Evolutionary conservation across 1,140 invertebrate species (phyloP).

Genomic region (Drosophila arizonae): DNA sequence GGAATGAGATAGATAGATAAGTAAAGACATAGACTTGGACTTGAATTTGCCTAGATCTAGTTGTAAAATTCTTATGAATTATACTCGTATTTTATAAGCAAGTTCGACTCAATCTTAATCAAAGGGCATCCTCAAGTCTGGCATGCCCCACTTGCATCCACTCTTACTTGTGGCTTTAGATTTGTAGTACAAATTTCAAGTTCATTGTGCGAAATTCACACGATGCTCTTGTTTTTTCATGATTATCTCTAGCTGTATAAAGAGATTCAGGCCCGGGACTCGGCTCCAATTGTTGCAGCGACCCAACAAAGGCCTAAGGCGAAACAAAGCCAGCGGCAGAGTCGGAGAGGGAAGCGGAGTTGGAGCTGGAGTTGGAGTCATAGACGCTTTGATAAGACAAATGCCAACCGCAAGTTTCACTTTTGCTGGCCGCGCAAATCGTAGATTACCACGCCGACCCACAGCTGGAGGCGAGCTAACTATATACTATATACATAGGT

Average conservation of each 20-base stretch:
- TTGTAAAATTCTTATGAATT: no score
- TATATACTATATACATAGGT: no score
- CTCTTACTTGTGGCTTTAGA: slow-evolving; percentile 22
- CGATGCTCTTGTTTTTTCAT: slow-evolving; percentile 37
- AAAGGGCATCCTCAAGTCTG: background rate
- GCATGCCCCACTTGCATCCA: background rate
- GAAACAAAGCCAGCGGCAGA: slow-evolving; percentile 31
- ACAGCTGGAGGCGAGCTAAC: slow-evolving; percentile 19
- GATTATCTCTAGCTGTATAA: slow-evolving; percentile 28
- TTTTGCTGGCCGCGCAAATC: slow-evolving; percentile 45
- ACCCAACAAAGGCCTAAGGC: slow-evolving; percentile 14
- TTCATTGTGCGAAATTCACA: slow-evolving; percentile 65
- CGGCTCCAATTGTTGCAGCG: slow-evolving; percentile 41
- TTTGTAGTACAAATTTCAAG: slow-evolving; percentile 57
- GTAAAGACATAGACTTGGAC: no score
- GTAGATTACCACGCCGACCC: slow-evolving; percentile 36
- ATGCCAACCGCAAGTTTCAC: slow-evolving; percentile 47
- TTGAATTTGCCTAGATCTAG: no score
- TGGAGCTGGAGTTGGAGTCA: background rate
- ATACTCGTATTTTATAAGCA: background rate
- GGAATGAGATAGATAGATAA: background rate
- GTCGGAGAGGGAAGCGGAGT: background rate
- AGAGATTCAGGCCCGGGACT: slow-evolving; percentile 32
- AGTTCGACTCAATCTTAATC: no score
- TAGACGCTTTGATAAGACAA: slow-evolving; percentile 45